These are phyloP conservation scores for Crotalus adamanteus DNA, from an alignment of 2,797 vertebrate genomes.

Conservation along the genomic window DNA sequence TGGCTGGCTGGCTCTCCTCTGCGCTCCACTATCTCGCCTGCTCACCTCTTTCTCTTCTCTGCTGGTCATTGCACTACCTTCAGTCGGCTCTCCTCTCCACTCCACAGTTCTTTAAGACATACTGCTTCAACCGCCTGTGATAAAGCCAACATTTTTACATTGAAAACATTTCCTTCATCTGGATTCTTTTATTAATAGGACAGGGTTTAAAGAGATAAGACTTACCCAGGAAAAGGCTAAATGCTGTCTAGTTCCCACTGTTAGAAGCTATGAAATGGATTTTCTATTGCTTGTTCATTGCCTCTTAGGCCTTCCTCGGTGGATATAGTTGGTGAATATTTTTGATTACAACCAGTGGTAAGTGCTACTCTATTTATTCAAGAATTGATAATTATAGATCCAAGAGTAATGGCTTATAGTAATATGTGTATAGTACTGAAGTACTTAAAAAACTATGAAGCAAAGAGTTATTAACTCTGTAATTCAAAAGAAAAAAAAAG, in stretches of 20 bases:
- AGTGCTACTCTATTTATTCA: not conserved
- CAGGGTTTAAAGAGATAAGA: not conserved
- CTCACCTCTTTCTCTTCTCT: too few species aligned
- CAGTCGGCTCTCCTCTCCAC: too few species aligned
- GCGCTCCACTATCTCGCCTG: too few species aligned
- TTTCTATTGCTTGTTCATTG: not conserved
- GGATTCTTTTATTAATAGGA: not conserved
- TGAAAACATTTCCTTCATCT: not conserved
- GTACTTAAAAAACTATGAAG: not conserved
- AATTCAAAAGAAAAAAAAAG: not conserved
- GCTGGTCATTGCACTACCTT: too few species aligned
- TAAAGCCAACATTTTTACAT: not conserved
- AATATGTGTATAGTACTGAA: not conserved
- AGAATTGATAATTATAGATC: too few species aligned
- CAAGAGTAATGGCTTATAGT: too few species aligned
- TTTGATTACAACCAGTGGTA: not conserved
- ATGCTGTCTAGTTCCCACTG: not conserved
- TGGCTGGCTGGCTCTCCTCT: too few species aligned
- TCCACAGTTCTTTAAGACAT: not conserved
- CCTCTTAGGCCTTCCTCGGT: not conserved
- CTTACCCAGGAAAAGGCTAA: not conserved
- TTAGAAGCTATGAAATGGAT: not conserved
- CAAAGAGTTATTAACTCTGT: not conserved
- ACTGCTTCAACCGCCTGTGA: not conserved
- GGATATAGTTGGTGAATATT: not conserved